Conservation (phyloP, 2,113 vertebrate genomes). For the Hemiscyllium ocellatum region DNA sequence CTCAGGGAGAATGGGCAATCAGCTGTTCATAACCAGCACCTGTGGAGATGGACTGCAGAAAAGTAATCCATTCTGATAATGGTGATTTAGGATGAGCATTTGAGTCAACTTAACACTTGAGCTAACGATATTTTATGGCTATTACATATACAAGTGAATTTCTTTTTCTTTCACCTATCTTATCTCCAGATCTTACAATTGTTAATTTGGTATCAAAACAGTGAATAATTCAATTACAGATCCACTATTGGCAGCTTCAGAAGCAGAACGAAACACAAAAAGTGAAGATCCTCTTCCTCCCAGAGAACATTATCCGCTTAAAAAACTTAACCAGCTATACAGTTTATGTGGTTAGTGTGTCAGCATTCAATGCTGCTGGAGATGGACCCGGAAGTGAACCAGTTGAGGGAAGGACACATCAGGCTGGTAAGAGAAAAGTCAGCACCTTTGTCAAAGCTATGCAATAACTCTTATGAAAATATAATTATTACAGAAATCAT, state of each 20-base stretch:
- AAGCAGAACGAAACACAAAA: slow-evolving; percentile 77
- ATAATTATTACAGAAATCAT: background rate
- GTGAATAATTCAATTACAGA: slow-evolving; percentile 50
- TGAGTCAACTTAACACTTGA: background rate
- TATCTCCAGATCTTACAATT: background rate
- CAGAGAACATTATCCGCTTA: slow-evolving; percentile 66
- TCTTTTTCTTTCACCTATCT: background rate
- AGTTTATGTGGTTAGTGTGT: slow-evolving; percentile 72
- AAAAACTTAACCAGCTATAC: slow-evolving; percentile 88
- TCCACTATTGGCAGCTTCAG: slow-evolving; percentile 83
- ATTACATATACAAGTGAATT: background rate
- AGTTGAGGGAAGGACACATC: slow-evolving; percentile 67
- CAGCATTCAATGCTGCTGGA: slow-evolving; percentile 83
- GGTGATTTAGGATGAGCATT: background rate
- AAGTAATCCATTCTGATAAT: background rate
- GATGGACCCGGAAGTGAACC: slow-evolving; percentile 82
- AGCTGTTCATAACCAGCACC: background rate
- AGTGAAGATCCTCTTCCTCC: slow-evolving; percentile 80
- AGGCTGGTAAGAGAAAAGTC: slow-evolving; percentile 64
- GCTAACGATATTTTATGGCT: background rate
- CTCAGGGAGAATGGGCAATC: background rate
- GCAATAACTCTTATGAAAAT: background rate
- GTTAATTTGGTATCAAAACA: background rate
- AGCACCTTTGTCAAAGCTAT: background rate
- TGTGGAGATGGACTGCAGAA: background rate